Conservation (phyloP, 2,888 invertebrate species). For the Sycophila texana region DNA sequence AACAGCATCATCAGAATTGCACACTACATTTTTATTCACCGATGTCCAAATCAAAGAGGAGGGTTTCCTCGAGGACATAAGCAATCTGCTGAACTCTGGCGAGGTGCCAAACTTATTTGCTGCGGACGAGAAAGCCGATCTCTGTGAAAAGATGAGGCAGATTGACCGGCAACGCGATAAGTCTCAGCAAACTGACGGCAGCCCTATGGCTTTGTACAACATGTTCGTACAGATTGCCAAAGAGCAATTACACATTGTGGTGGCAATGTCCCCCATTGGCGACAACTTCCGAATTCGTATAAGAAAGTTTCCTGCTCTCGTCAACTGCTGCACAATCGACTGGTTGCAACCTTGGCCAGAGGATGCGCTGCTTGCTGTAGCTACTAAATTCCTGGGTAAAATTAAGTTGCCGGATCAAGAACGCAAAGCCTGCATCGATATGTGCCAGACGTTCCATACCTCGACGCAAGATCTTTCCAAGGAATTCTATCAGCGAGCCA, state of each 20-base stretch:
- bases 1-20: slow-evolving; percentile 88
- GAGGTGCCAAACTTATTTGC: slow-evolving; percentile 94
- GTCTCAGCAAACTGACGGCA: slow-evolving; percentile 93
- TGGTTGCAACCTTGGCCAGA: slow-evolving; percentile 98
- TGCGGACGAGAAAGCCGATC: slow-evolving; percentile 90
- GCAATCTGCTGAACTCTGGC: slow-evolving; percentile 93
- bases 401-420: slow-evolving; percentile 86
- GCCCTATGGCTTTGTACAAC: slow-evolving; percentile 91
- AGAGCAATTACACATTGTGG: slow-evolving; percentile 92
- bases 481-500: slow-evolving; percentile 81
- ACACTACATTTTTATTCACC: slow-evolving; percentile 92
- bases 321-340: slow-evolving; percentile 97
- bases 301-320: slow-evolving; percentile 93
- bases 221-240: slow-evolving; percentile 92
- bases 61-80: slow-evolving; percentile 93
- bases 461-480: slow-evolving; percentile 86
- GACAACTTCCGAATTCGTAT: slow-evolving; percentile 88
- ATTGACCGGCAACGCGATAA: slow-evolving; percentile 93
- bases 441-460: slow-evolving; percentile 93
- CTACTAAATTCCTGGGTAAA: slow-evolving; percentile 85
- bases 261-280: slow-evolving; percentile 95
- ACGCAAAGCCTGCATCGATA: slow-evolving; percentile 86
- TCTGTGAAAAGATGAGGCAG: slow-evolving; percentile 95
- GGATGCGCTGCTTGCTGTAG: slow-evolving; percentile 93
- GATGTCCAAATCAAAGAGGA: slow-evolving; percentile 97